These are phyloP conservation scores for Hippocampus zosterae DNA, from an alignment of 2,113 vertebrate genomes.

Conservation along the genomic window DNA sequence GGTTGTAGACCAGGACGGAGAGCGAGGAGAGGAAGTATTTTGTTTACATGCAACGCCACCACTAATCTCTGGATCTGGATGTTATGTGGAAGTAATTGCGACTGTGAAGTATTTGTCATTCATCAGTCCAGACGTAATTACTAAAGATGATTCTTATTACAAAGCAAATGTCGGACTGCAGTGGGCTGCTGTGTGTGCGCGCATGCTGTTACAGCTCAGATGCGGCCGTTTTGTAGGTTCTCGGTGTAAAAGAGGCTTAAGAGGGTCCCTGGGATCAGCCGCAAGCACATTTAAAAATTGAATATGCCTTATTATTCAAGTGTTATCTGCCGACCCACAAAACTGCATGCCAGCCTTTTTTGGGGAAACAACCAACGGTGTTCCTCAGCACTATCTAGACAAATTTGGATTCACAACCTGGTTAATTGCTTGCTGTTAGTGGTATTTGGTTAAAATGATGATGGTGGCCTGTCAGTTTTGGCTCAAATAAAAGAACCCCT, in stretches of 20 bases:
- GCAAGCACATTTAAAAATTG: background rate
- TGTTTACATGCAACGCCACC: constrained; percentile 47
- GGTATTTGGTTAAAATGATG: background rate
- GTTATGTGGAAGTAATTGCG: background rate
- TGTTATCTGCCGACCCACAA: background rate
- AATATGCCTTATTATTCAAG: background rate
- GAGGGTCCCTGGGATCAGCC: background rate
- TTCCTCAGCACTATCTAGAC: background rate
- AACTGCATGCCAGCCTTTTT: background rate
- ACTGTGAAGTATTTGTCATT: background rate
- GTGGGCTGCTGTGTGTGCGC: too few relatives aligned
- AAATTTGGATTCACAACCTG: background rate
- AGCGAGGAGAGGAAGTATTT: constrained; percentile 37
- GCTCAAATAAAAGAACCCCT: constrained; percentile 15
- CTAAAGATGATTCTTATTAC: too few relatives aligned
- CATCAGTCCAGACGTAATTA: background rate
- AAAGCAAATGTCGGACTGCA: too few relatives aligned
- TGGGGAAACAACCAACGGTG: background rate
- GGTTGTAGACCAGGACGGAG: constrained; percentile 49
- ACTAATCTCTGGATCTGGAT: constrained; percentile 21
- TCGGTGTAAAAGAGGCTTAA: background rate
- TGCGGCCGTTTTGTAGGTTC: background rate
- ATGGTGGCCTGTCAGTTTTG: constrained; percentile 5
- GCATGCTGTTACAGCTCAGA: background rate
- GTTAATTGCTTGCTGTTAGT: background rate